Percentiles rank a stretch among this genome's conserved stretches.
phyloP scores from a whole-genome alignment of 2,888 invertebrate genomes.

The Notocelia uddmanniana region DNA sequence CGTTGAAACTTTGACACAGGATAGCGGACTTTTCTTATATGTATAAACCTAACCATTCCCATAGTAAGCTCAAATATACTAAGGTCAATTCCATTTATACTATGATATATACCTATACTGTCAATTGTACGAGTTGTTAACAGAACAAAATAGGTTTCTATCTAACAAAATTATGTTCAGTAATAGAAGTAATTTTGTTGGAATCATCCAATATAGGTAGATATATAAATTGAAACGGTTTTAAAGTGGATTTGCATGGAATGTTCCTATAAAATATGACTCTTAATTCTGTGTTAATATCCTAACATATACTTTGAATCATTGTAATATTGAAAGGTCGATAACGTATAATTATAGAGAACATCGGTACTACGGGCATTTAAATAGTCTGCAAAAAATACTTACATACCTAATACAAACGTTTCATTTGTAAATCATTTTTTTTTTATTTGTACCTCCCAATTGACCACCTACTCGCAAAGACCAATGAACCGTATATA shows the following conservation, averaged over 20 bases:
- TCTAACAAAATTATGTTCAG: too few species aligned
- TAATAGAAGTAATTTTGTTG: too few species aligned
- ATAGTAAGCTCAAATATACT: too few species aligned
- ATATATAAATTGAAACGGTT: too few species aligned
- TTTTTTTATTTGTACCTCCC: conserved; percentile 10
- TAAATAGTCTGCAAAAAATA: neutral
- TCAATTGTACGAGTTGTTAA: too few species aligned
- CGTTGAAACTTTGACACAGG: neutral
- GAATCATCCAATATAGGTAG: too few species aligned
- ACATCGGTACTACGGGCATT: neutral
- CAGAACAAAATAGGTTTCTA: too few species aligned
- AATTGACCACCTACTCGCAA: conserved; percentile 7
- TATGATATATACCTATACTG: neutral
- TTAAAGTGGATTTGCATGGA: neutral
- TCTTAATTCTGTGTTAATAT: neutral
- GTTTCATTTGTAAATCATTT: conserved; percentile 7
- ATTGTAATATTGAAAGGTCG: neutral
- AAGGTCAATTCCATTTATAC: neutral
- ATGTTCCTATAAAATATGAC: neutral
- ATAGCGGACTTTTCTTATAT: too few species aligned
- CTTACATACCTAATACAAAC: neutral
- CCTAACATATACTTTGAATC: neutral
- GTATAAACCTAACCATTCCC: too few species aligned
- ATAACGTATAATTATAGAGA: conserved; percentile 6
- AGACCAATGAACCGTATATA: conserved; percentile 16